phyloP scores from a whole-genome alignment of 1,140 invertebrate genomes.

The Trialeurodes vaporariorum region DNA sequence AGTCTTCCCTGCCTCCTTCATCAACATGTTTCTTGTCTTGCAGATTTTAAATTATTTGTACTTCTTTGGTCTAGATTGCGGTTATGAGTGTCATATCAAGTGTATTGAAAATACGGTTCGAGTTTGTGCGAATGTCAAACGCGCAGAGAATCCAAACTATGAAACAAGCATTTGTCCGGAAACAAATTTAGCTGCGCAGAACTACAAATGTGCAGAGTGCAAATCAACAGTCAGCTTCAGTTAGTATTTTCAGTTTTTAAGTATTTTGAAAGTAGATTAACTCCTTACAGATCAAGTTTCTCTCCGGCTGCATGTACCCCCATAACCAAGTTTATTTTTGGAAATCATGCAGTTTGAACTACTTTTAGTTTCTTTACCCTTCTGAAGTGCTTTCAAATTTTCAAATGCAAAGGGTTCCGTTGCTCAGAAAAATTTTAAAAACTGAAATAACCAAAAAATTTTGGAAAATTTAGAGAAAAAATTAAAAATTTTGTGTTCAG shows the following conservation, averaged over 20 bases:
- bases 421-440: too few species aligned
- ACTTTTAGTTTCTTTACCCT: too few species aligned
- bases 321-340: too few species aligned
- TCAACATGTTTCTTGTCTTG: background rate
- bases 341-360: too few species aligned
- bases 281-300: background rate
- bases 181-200: constrained; percentile 58
- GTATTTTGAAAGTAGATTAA: background rate
- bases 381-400: too few species aligned
- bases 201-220: constrained; percentile 72
- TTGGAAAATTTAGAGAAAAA: too few species aligned
- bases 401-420: too few species aligned
- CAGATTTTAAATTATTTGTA: constrained; percentile 3
- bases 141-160: constrained; percentile 58
- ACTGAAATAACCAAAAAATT: too few species aligned
- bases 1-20: too few species aligned
- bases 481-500: too few species aligned
- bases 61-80: constrained; percentile 43
- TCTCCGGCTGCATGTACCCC: too few species aligned
- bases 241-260: too few species aligned
- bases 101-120: constrained; percentile 58
- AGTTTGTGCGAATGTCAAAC: constrained; percentile 62
- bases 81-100: constrained; percentile 58
- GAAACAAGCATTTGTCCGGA: constrained; percentile 72
- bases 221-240: constrained; percentile 56